Base-by-base conservation (phyloP, 2,888 invertebrate genomes). In the Tipula vernalis region DNA sequence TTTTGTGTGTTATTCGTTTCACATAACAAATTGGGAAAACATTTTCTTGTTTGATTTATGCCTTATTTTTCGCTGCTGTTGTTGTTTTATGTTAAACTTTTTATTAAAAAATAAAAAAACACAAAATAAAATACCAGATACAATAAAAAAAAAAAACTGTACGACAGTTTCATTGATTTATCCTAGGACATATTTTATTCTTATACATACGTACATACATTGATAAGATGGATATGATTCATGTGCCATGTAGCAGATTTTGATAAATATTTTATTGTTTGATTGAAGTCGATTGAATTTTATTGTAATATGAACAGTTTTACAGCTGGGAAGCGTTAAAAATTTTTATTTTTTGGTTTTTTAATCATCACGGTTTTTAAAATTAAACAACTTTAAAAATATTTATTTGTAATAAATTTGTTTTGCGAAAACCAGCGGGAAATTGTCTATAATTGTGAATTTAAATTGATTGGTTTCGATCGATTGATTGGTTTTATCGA, bases 141-240 rank as follows among this genome's bases (percentile, higher is more conserved):
- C 71, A 71, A 71, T 71, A 71, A 71, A 71, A 71, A 28, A 39
- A 39, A 39, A 71, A 71, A 71, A 71, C 2, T 71, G 71, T 28
- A 71, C 71, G 71, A 71, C 71, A 71, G 71, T 71, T 71, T 71
- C 71, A 71, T 71, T 71, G 71, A 71, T 71, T 71, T 71, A 71
- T 71, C 71, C 71, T 71, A 71, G 71, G 71, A 71, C 71, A 71
- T 71, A 71, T 71, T 71, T 71, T 71, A 71, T 71, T 71, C 28
- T 6, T 71, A 12, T 71, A 28, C 15, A 57, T 57, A 57, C 15
- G 15, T 44, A 51, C 51, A 51, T 51, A 28, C 51, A 51, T 71
- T 71, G 71, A 71, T 71, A 71, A 71, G 28, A 71, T 28, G 71
- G 71, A 71, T 28, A 71, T 71, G 71, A 71, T 71, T 71, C 71